A percentile compares a stretch with the other conserved stretches of the same genome.
Conservation (phyloP, 2,113 vertebrate species). For the Choloepus hoffmanni region DNA sequence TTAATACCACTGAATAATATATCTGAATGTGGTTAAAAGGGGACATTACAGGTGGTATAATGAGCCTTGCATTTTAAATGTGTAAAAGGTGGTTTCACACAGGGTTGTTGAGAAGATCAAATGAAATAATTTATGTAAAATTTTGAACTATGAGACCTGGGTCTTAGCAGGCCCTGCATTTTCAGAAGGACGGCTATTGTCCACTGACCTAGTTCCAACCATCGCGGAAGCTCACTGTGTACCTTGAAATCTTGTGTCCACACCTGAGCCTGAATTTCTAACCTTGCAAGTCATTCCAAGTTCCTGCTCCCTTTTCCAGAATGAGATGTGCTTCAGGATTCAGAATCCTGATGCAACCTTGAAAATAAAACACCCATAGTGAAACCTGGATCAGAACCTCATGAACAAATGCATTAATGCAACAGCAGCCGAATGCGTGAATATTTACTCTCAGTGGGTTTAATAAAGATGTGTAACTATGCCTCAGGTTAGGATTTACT, state of each 20-base stretch:
- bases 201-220: too few species aligned
- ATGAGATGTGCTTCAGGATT: background rate
- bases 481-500: background rate
- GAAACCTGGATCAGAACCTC: background rate
- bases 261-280: too few species aligned
- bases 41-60: too few species aligned
- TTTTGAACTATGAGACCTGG: background rate
- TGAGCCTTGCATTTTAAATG: background rate
- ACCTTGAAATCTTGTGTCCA: too few species aligned
- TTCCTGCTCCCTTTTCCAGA: conserved; percentile 6
- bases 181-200: too few species aligned
- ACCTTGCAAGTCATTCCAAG: background rate
- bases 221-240: too few species aligned
- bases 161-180: too few species aligned
- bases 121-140: conserved; percentile 7
- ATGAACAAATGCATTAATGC: background rate
- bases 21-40: too few species aligned
- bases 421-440: background rate
- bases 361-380: background rate
- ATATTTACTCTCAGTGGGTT: background rate
- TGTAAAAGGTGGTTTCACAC: conserved; percentile 44
- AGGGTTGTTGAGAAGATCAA: background rate
- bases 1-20: too few species aligned
- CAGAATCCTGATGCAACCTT: background rate
- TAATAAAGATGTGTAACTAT: background rate